Evolutionary conservation across 2,113 vertebrate species (phyloP).

Genomic region (Seriola quinqueradiata): DNA sequence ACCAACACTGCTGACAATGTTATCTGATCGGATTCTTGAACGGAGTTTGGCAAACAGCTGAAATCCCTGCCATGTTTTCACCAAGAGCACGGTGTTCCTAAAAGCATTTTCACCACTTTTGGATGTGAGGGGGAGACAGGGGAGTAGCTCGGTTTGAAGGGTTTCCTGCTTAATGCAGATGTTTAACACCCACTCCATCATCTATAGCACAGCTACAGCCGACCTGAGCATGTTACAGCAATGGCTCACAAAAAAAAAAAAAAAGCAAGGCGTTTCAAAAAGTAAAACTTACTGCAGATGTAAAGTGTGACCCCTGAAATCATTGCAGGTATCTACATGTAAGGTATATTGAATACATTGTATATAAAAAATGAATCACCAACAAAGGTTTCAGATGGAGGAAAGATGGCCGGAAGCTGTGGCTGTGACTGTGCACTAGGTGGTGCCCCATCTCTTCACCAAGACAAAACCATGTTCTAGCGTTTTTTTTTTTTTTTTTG

Average conservation of each 20-base stretch:
- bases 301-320: not conserved
- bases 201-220: not conserved
- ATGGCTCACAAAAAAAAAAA: not conserved
- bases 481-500: not conserved
- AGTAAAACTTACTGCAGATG: not conserved
- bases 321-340: not conserved
- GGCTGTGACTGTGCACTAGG: slow-evolving; percentile 79
- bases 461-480: slow-evolving; percentile 32
- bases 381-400: slow-evolving; percentile 5
- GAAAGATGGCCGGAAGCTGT: slow-evolving; percentile 27
- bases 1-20: slow-evolving; percentile 6
- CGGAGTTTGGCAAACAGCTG: slow-evolving; percentile 1
- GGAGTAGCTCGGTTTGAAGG: not conserved
- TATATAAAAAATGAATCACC: not conserved
- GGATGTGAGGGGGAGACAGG: not conserved
- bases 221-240: not conserved
- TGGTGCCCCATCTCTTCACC: slow-evolving; percentile 83
- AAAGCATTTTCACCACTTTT: not conserved
- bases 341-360: slow-evolving; percentile 1
- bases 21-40: slow-evolving; percentile 64
- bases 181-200: slow-evolving; percentile 25
- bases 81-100: not conserved
- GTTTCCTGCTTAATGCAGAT: slow-evolving; percentile 19
- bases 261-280: not conserved
- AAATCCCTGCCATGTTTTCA: not conserved